These are phyloP conservation scores for Neoaliturus tenellus DNA, from an alignment of 2,888 invertebrate species.

Conservation along the genomic window DNA sequence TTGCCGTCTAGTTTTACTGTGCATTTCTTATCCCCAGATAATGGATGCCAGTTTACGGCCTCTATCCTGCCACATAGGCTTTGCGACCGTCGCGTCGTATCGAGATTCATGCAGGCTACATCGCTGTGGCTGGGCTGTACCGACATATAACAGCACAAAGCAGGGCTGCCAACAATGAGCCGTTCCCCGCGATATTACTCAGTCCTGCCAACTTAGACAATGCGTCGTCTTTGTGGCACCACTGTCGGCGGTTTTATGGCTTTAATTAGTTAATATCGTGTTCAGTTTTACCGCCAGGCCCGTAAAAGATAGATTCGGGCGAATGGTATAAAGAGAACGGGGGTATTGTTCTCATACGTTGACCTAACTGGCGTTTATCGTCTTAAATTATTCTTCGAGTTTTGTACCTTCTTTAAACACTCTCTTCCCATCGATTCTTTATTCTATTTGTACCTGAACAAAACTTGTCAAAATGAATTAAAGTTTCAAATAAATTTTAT, in stretches of 20 bases:
- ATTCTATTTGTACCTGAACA: too few species aligned
- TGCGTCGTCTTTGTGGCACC: neutral
- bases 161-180: constrained; percentile 20
- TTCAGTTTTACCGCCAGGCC: neutral
- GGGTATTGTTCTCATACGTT: too few species aligned
- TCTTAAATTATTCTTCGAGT: too few species aligned
- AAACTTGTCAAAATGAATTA: too few species aligned
- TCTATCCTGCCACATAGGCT: neutral
- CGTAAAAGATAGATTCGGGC: neutral
- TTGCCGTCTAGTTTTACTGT: too few species aligned
- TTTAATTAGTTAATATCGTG: constrained; percentile 3
- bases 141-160: neutral
- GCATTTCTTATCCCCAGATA: too few species aligned
- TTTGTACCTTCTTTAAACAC: too few species aligned
- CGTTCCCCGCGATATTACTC: constrained; percentile 11
- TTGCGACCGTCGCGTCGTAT: neutral
- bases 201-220: constrained; percentile 25
- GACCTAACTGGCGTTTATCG: too few species aligned
- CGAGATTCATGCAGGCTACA: neutral
- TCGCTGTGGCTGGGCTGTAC: too few species aligned
- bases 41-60: neutral
- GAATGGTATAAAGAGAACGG: neutral
- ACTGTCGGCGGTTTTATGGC: constrained; percentile 18
- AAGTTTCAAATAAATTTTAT: too few species aligned
- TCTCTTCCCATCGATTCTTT: too few species aligned